phyloP scores from a whole-genome alignment of 2,888 invertebrate species.

The Drosophila mayaguana region DNA sequence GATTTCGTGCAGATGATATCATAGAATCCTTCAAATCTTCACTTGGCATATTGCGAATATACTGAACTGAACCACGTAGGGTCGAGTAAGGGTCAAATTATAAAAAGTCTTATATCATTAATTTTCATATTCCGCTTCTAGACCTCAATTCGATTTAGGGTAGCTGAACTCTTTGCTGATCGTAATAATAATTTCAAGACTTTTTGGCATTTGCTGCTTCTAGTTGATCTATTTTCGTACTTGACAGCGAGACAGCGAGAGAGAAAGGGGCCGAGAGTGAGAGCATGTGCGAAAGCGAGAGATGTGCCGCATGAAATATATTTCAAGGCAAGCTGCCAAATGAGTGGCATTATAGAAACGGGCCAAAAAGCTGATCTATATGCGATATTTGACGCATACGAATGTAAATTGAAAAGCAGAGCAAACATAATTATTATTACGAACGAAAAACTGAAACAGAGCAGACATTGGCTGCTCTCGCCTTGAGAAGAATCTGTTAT shows the following conservation, averaged over 20 bases:
- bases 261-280: conserved; percentile 2
- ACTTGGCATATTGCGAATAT: background rate
- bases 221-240: conserved; percentile 40
- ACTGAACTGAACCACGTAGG: too few relatives aligned
- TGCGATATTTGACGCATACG: conserved; percentile 30
- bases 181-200: conserved; percentile 39
- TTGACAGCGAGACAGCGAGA: conserved; percentile 6
- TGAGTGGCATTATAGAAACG: conserved; percentile 41
- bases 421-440: conserved; percentile 17
- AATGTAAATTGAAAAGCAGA: conserved; percentile 31
- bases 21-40: background rate
- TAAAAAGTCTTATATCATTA: background rate
- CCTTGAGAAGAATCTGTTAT: background rate
- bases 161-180: conserved; percentile 42
- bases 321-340: conserved; percentile 65
- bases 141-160: conserved; percentile 21
- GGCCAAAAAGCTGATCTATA: conserved; percentile 27
- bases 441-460: background rate
- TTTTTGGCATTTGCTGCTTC: conserved; percentile 15
- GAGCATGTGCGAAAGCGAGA: background rate
- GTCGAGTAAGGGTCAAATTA: background rate
- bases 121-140: background rate
- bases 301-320: conserved; percentile 33
- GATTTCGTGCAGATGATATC: background rate
- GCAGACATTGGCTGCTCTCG: conserved; percentile 1